These are phyloP conservation scores for Drosophila mimica DNA, from an alignment of 2,888 invertebrate genomes.

Conservation along the genomic window DNA sequence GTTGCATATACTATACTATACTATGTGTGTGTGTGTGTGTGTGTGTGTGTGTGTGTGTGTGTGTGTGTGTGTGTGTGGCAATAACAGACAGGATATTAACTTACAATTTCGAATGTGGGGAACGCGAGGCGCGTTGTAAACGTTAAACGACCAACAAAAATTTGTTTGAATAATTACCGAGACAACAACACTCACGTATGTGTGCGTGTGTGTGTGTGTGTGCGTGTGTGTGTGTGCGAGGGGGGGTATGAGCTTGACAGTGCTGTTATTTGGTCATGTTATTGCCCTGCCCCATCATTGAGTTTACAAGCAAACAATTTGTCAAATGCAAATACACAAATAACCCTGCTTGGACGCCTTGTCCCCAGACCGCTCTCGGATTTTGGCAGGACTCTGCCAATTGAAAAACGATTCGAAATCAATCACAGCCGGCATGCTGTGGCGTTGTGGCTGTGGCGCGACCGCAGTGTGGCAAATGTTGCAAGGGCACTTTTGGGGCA, in stretches of 20 bases:
- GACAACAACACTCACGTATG: slow-evolving; percentile 54
- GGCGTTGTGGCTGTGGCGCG: slow-evolving; percentile 33
- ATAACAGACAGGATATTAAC: slow-evolving; percentile 81
- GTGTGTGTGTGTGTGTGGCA: slow-evolving; percentile 53
- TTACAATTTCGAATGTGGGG: slow-evolving; percentile 62
- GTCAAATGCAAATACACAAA: slow-evolving; percentile 81
- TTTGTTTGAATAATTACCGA: slow-evolving; percentile 78
- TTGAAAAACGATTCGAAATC: slow-evolving; percentile 81
- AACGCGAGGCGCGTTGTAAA: slow-evolving; percentile 47
- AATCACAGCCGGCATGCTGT: slow-evolving; percentile 67
- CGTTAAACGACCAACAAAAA: slow-evolving; percentile 67
- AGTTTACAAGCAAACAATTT: slow-evolving; percentile 79
- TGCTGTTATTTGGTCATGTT: slow-evolving; percentile 45
- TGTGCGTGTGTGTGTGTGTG: not conserved
- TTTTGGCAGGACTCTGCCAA: slow-evolving; percentile 56
- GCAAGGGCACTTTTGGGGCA: slow-evolving; percentile 29
- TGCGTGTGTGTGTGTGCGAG: slow-evolving; percentile 8
- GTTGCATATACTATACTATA: slow-evolving; percentile 37
- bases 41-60: slow-evolving; percentile 28
- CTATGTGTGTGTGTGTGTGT: slow-evolving; percentile 23
- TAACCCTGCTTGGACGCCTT: slow-evolving; percentile 61
- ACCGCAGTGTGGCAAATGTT: slow-evolving; percentile 38
- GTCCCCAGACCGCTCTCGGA: not conserved
- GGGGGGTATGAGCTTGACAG: slow-evolving; percentile 9
- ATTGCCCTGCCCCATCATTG: slow-evolving; percentile 67